A percentile compares a stretch with the other conserved stretches of the same genome.
Conservation (phyloP, 1,140 invertebrate genomes). For the Drosophila bifasciata region DNA sequence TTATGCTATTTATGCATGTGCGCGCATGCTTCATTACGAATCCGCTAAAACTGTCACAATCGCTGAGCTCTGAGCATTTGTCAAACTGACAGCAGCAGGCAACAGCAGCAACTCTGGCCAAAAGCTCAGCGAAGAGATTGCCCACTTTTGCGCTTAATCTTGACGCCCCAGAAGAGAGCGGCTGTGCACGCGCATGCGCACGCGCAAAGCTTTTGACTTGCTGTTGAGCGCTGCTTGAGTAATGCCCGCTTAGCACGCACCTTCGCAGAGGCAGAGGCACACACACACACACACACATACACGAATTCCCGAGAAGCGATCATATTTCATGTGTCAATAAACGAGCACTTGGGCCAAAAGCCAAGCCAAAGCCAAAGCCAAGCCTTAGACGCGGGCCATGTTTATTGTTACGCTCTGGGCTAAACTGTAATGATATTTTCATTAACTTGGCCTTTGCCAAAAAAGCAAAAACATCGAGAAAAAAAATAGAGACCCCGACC, state of each 20-base stretch:
- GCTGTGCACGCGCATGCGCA: slow-evolving; percentile 58
- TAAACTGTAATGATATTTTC: slow-evolving; percentile 78
- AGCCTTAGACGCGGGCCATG: slow-evolving; percentile 3
- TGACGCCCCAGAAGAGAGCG: slow-evolving; percentile 32
- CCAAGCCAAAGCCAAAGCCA: slow-evolving; percentile 5
- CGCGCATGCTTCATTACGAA: slow-evolving; percentile 79
- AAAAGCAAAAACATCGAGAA: neutral
- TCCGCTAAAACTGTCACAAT: slow-evolving; percentile 81
- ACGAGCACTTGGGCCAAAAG: slow-evolving; percentile 23
- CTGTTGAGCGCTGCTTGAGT: slow-evolving; percentile 57
- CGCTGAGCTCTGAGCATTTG: slow-evolving; percentile 68
- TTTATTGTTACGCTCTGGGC: slow-evolving; percentile 71
- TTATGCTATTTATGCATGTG: slow-evolving; percentile 76
- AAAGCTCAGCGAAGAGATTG: slow-evolving; percentile 43
- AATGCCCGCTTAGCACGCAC: slow-evolving; percentile 75
- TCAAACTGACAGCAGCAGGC: slow-evolving; percentile 80
- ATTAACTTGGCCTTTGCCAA: slow-evolving; percentile 77
- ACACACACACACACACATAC: slow-evolving; percentile 45
- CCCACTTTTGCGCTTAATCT: slow-evolving; percentile 67
- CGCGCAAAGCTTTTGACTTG: slow-evolving; percentile 55
- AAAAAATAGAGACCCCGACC: slow-evolving; percentile 31
- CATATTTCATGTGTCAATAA: slow-evolving; percentile 80
- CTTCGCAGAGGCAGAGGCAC: slow-evolving; percentile 23
- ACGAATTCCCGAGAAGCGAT: slow-evolving; percentile 63
- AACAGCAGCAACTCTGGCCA: slow-evolving; percentile 57